phyloP scores from a whole-genome alignment of 2,888 invertebrate species.

The Dinocampus coccinellae region DNA sequence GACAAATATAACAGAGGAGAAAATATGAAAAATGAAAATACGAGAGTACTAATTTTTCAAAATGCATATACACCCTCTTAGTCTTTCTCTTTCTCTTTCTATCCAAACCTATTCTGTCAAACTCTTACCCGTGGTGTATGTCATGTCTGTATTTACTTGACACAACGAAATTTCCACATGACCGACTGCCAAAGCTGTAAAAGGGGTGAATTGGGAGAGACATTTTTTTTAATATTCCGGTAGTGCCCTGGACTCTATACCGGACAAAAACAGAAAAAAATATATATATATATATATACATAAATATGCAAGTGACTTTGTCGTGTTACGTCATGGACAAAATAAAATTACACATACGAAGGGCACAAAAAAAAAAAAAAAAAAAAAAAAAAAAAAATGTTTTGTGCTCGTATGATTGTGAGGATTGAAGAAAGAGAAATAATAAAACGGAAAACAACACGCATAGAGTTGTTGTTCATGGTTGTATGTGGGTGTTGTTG shows the following conservation, averaged over 20 bases:
- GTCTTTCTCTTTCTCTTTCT: no score
- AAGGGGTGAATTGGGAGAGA: conserved; percentile 1
- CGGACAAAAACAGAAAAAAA: not conserved
- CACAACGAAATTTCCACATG: conserved; percentile 21
- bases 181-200: conserved; percentile 12
- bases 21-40: conserved; percentile 3
- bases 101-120: not conserved
- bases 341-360: conserved; percentile 1
- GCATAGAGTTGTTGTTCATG: no score
- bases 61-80: conserved; percentile 15
- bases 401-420: conserved; percentile 14
- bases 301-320: not conserved
- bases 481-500: no score
- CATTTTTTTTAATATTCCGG: conserved; percentile 62
- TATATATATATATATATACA: not conserved
- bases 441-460: no score
- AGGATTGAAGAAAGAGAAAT: conserved; percentile 22
- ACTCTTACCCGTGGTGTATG: not conserved
- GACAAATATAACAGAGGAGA: conserved; percentile 32
- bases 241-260: conserved; percentile 53
- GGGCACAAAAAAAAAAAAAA: no score
- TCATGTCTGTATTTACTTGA: not conserved
- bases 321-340: conserved; percentile 28
- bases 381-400: conserved; percentile 14
- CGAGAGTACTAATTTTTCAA: conserved; percentile 33